A percentile compares a stretch with the other conserved stretches of the same genome.
Evolutionary conservation across 2,888 invertebrate genomes (phyloP).

Genomic region (Papilio gigon): DNA sequence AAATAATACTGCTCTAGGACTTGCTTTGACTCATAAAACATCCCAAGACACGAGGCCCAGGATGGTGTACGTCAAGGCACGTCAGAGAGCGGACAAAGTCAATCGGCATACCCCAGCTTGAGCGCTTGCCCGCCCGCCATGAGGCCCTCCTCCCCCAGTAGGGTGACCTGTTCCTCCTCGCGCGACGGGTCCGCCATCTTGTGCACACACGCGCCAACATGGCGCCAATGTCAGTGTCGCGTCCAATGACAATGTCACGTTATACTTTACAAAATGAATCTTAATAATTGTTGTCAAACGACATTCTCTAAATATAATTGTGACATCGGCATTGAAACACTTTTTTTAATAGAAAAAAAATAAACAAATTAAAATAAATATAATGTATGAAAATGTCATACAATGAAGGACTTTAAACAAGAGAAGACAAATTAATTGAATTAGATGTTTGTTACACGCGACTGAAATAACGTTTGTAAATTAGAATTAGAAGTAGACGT

Average conservation of each 20-base stretch:
- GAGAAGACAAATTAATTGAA: conserved; percentile 62
- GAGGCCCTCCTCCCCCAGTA: conserved; percentile 97
- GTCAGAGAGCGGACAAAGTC: conserved; percentile 65
- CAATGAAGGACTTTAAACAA: conserved; percentile 52
- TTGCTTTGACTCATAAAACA: conserved; percentile 71
- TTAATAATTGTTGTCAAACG: not conserved
- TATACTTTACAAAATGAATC: conserved; percentile 40
- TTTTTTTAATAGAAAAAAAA: conserved; percentile 49
- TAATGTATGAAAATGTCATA: conserved; percentile 27
- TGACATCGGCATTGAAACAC: conserved; percentile 67
- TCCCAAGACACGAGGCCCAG: conserved; percentile 4
- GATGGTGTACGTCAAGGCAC: conserved; percentile 64
- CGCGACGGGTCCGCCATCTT: conserved; percentile 99
- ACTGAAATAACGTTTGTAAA: conserved; percentile 7
- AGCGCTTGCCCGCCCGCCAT: conserved; percentile 97
- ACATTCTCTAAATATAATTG: conserved; percentile 49
- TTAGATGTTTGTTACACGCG: conserved; percentile 46
- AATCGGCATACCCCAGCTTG: conserved; percentile 95
- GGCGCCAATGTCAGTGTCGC: conserved; percentile 84
- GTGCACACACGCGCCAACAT: conserved; percentile 82
- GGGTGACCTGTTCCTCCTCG: conserved; percentile 97
- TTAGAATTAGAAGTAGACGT: conserved; percentile 13
- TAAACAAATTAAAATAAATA: conserved; percentile 31
- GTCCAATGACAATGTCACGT: conserved; percentile 86
- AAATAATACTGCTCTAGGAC: conserved; percentile 82